Conservation (phyloP, 2,797 vertebrate species). For the Sphenodon punctatus region DNA sequence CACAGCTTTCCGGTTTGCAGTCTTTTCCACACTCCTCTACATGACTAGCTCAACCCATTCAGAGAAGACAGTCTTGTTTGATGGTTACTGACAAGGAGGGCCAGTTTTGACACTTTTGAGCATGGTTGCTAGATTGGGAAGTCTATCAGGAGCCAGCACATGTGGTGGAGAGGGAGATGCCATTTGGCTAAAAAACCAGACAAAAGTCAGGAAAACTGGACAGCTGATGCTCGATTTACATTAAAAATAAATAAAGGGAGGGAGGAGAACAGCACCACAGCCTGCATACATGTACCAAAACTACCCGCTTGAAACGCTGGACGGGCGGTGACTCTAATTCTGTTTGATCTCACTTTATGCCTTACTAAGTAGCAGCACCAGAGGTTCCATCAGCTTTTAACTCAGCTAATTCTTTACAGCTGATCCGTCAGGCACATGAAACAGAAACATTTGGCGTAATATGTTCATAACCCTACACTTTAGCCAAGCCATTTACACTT, state of each 20-base stretch:
- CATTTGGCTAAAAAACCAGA: slow-evolving; percentile 25
- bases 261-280: neutral
- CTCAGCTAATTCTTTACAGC: slow-evolving; percentile 1
- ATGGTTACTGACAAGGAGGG: too few relatives aligned
- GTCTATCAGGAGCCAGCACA: neutral
- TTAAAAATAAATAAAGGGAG: slow-evolving; percentile 20
- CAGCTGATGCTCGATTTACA: neutral
- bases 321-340: slow-evolving; percentile 9
- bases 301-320: neutral
- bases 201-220: slow-evolving; percentile 11
- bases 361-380: neutral
- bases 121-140: neutral
- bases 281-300: neutral
- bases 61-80: too few relatives aligned
- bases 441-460: slow-evolving; percentile 13
- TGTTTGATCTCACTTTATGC: slow-evolving; percentile 8
- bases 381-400: slow-evolving; percentile 14
- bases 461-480: slow-evolving; percentile 5
- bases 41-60: too few relatives aligned
- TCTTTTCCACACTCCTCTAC: too few relatives aligned
- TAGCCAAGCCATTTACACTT: neutral
- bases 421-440: neutral
- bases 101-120: neutral
- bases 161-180: neutral
- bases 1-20: too few relatives aligned